Conservation (phyloP, 2,888 invertebrate species). For the Tiliacea citrago region DNA sequence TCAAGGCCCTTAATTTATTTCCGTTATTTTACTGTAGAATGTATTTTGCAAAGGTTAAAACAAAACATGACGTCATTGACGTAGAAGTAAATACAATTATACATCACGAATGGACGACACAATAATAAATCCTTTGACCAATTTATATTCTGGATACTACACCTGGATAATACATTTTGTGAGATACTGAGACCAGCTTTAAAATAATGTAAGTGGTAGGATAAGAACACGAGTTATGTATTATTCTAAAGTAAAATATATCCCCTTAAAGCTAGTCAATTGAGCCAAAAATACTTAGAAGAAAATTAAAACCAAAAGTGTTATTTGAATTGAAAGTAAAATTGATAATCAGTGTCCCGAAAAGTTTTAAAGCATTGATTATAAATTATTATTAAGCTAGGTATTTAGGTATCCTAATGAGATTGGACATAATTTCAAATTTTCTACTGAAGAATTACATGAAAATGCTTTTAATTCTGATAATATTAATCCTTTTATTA, state of each 20-base stretch:
- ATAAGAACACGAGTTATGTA: constrained; percentile 30
- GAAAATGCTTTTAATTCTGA: constrained; percentile 35
- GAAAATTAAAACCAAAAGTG: constrained; percentile 20
- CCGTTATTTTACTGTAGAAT: constrained; percentile 8
- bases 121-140: constrained; percentile 17
- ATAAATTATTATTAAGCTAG: constrained; percentile 7
- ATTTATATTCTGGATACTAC: constrained; percentile 23
- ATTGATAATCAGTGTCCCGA: constrained; percentile 4
- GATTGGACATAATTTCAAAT: constrained; percentile 4
- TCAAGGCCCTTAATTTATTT: no score
- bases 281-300: background rate
- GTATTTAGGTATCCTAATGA: constrained; percentile 26
- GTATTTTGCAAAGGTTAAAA: constrained; percentile 13
- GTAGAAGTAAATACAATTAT: constrained; percentile 6
- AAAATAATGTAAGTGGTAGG: constrained; percentile 33
- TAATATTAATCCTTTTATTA: constrained; percentile 1
- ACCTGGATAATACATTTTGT: constrained; percentile 36
- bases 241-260: constrained; percentile 18
- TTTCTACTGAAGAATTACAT: background rate
- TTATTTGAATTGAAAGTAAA: constrained; percentile 28
- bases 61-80: background rate
- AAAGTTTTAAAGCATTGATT: constrained; percentile 28
- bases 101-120: background rate
- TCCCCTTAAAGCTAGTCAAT: background rate
- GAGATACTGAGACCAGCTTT: constrained; percentile 18